These are phyloP conservation scores for Chloropsis hardwickii DNA, from an alignment of 2,113 vertebrate genomes.

Conservation along the genomic window DNA sequence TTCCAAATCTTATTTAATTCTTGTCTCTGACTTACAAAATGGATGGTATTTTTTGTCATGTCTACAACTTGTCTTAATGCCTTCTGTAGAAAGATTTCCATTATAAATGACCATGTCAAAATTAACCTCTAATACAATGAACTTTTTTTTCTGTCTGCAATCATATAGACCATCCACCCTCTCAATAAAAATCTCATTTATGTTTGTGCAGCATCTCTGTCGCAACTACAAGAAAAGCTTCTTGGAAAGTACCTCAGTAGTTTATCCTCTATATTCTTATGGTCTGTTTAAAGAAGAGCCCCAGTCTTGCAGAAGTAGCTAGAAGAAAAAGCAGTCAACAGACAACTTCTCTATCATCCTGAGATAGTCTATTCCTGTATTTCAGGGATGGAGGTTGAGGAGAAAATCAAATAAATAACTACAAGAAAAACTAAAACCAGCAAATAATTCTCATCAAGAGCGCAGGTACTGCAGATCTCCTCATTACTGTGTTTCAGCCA, in stretches of 20 bases:
- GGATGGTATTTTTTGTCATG: neutral
- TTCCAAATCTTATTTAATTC: neutral
- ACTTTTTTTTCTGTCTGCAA: neutral
- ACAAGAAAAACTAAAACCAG: neutral
- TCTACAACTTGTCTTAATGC: neutral
- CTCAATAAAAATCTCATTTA: constrained; percentile 28
- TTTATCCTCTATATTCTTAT: neutral
- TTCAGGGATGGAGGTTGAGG: neutral
- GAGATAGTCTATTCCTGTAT: neutral
- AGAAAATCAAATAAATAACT: neutral
- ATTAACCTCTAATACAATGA: constrained; percentile 17
- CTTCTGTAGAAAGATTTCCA: neutral
- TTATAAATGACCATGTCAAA: constrained; percentile 8
- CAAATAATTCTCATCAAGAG: neutral
- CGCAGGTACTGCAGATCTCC: neutral
- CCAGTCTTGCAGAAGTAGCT: neutral
- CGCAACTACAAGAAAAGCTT: neutral
- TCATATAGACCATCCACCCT: neutral
- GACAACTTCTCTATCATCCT: neutral
- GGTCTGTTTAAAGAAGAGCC: neutral
- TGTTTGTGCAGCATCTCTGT: neutral
- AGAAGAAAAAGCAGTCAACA: neutral
- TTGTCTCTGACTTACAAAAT: neutral
- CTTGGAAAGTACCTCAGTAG: neutral
- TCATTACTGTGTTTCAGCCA: neutral